phyloP scores from a whole-genome alignment of 1,140 invertebrate genomes.

The Hycleus cichorii region DNA sequence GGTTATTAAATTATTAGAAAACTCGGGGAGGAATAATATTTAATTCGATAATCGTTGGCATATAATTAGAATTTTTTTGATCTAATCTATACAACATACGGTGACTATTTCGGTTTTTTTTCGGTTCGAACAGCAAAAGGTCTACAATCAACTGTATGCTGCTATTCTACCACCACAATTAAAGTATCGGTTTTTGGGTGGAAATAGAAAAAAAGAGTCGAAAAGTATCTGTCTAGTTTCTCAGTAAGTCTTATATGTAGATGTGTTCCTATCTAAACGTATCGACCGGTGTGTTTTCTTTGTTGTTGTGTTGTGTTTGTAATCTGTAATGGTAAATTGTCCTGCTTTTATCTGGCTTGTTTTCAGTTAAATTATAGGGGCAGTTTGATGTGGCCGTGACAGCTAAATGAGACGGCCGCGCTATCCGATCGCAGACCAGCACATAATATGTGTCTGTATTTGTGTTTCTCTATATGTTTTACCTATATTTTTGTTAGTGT shows the following conservation, averaged over 20 bases:
- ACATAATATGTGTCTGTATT: background rate
- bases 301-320: conserved; percentile 15
- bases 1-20: conserved; percentile 1
- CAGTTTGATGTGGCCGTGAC: conserved; percentile 29
- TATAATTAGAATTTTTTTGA: conserved; percentile 2
- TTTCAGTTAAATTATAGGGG: conserved; percentile 29
- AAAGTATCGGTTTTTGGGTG: conserved; percentile 11
- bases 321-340: conserved; percentile 25
- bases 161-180: conserved; percentile 1
- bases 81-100: background rate
- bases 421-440: conserved; percentile 18
- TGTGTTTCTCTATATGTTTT: background rate
- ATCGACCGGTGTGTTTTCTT: conserved; percentile 12
- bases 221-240: background rate
- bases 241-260: background rate
- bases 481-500: background rate
- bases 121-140: too few species aligned
- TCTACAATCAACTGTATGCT: too few species aligned
- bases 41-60: conserved; percentile 18
- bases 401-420: conserved; percentile 24
- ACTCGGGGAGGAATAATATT: background rate
- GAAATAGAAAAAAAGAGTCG: conserved; percentile 15
- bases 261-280: background rate
- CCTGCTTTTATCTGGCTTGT: conserved; percentile 18
- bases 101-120: background rate